A percentile compares a stretch with the other conserved stretches of the same genome.
These are phyloP conservation scores for Dendrocincla tyrannina DNA, from an alignment of 2,797 vertebrate genomes.

Conservation along the genomic window DNA sequence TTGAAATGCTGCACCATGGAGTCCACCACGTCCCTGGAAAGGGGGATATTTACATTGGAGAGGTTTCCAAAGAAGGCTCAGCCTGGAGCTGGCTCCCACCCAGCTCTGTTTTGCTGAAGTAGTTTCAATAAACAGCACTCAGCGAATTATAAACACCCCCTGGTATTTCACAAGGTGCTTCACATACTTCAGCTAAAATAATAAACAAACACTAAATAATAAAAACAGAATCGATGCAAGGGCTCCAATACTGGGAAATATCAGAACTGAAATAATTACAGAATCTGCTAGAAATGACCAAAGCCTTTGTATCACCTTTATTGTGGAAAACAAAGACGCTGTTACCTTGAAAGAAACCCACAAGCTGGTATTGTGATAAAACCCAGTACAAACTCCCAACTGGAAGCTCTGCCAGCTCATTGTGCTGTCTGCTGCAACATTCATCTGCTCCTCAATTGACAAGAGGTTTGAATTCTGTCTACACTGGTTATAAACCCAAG, in stretches of 20 bases:
- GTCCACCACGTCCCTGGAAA: constrained; percentile 94
- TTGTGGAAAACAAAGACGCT: not conserved
- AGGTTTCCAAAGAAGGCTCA: not conserved
- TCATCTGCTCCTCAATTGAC: not conserved
- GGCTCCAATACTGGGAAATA: not conserved
- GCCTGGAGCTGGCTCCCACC: not conserved
- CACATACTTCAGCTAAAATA: not conserved
- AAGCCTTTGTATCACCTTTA: not conserved
- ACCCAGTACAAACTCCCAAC: not conserved
- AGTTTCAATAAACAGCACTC: not conserved
- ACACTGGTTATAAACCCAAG: not conserved
- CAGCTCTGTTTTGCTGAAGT: not conserved
- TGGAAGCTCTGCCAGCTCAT: not conserved
- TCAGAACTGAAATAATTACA: not conserved
- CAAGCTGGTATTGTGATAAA: not conserved
- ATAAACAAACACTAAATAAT: not conserved
- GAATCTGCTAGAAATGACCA: not conserved
- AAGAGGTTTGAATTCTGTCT: not conserved
- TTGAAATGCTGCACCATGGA: constrained; percentile 99
- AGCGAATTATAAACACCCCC: not conserved
- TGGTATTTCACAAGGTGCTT: not conserved
- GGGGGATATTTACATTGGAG: not conserved
- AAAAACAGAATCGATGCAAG: not conserved
- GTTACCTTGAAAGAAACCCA: not conserved
- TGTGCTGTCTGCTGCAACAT: not conserved